Evolutionary conservation across 2,888 invertebrate species (phyloP).

Genomic region (Oxystoma pomonae): DNA sequence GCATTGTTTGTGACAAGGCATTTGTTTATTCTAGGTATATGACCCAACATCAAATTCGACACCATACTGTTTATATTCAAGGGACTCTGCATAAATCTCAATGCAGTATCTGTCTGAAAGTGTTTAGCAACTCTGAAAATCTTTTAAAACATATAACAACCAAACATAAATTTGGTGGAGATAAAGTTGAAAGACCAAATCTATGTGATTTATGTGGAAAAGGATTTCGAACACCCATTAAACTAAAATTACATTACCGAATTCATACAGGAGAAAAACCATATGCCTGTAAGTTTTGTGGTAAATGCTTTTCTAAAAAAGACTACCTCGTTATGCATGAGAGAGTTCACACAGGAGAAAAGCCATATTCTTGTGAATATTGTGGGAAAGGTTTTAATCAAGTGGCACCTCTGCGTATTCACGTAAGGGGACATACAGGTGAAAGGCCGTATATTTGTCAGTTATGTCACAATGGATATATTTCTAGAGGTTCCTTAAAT

Average conservation of each 20-base stretch:
- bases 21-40: slow-evolving; percentile 43
- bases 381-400: slow-evolving; percentile 43
- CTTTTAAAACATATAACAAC: slow-evolving; percentile 49
- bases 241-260: slow-evolving; percentile 37
- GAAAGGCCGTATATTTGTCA: slow-evolving; percentile 40
- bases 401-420: slow-evolving; percentile 36
- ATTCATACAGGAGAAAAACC: slow-evolving; percentile 49
- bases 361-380: slow-evolving; percentile 41
- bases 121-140: slow-evolving; percentile 38
- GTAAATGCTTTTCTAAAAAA: slow-evolving; percentile 39
- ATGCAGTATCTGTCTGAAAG: slow-evolving; percentile 40
- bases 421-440: slow-evolving; percentile 39
- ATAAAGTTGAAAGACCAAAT: slow-evolving; percentile 36
- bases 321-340: slow-evolving; percentile 42
- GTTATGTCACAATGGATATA: slow-evolving; percentile 36
- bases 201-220: slow-evolving; percentile 43
- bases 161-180: slow-evolving; percentile 32
- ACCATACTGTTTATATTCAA: slow-evolving; percentile 43
- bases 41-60: slow-evolving; percentile 37
- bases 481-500: slow-evolving; percentile 37
- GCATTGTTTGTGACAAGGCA: slow-evolving; percentile 47
- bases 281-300: slow-evolving; percentile 36
- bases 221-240: slow-evolving; percentile 39
- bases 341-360: slow-evolving; percentile 43
- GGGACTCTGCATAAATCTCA: slow-evolving; percentile 47